Conservation (phyloP, 2,888 invertebrate species). For the Ophion costatus region DNA sequence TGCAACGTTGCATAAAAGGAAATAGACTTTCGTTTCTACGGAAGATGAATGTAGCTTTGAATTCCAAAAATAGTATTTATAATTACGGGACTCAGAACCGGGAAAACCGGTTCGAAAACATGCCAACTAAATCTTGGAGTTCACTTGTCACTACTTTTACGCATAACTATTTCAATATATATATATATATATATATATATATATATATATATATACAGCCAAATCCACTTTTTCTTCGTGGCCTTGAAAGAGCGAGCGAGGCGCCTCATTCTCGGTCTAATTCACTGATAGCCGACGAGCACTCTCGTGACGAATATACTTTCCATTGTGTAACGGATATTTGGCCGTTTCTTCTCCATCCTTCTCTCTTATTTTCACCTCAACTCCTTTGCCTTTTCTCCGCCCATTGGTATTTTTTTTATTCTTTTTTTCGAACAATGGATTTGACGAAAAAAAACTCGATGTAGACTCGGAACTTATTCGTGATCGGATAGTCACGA, state of each 20-base stretch:
- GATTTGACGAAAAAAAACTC: no score
- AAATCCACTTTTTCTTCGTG: conserved; percentile 72
- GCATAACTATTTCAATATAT: neutral
- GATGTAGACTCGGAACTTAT: no score
- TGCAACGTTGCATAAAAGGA: neutral
- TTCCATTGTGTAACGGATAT: conserved; percentile 83
- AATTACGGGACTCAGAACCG: conserved; percentile 34
- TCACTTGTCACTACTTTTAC: conserved; percentile 22
- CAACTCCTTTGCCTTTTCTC: conserved; percentile 42
- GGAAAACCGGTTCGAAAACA: conserved; percentile 77
- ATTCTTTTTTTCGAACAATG: neutral
- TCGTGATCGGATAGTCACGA: no score
- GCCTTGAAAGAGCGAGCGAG: conserved; percentile 78
- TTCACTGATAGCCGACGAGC: conserved; percentile 78
- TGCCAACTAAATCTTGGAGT: conserved; percentile 64
- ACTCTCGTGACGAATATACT: conserved; percentile 80
- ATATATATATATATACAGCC: neutral
- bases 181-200: neutral
- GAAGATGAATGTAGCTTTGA: conserved; percentile 39
- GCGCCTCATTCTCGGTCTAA: conserved; percentile 81
- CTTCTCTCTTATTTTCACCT: conserved; percentile 21
- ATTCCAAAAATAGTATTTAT: conserved; percentile 36
- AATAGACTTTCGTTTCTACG: conserved; percentile 21
- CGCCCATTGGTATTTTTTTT: neutral
- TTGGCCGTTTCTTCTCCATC: conserved; percentile 52